Evolutionary conservation across 2,113 vertebrate genomes (phyloP).

Genomic region (Podarcis raffonei): DNA sequence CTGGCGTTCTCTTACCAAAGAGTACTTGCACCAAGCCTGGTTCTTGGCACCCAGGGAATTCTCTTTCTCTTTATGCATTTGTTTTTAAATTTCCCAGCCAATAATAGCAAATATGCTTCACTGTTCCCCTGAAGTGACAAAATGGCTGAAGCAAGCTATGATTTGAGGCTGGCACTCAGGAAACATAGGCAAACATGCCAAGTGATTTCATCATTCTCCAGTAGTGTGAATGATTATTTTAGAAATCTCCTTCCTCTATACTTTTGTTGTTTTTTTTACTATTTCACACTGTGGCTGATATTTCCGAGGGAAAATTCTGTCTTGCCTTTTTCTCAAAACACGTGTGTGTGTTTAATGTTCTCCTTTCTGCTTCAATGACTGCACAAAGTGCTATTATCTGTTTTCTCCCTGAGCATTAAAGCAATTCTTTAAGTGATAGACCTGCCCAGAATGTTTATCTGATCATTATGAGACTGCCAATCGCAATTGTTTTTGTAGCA

Average conservation of each 20-base stretch:
- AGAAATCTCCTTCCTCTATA: not conserved
- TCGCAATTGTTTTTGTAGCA: slow-evolving; percentile 44
- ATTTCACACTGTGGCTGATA: slow-evolving; percentile 12
- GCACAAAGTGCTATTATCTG: slow-evolving; percentile 39
- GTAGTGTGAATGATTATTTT: not conserved
- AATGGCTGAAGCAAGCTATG: not conserved
- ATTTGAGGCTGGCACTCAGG: not conserved
- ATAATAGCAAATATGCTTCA: not conserved
- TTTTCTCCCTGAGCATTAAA: slow-evolving; percentile 51
- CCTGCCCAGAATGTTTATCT: not conserved
- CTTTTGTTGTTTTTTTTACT: not conserved
- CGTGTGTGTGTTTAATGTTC: slow-evolving; percentile 44
- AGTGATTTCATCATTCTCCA: not conserved
- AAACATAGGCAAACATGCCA: not conserved
- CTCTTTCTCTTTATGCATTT: no score
- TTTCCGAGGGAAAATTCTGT: slow-evolving; percentile 43
- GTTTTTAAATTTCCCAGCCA: no score
- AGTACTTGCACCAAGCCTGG: no score
- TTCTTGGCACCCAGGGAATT: no score
- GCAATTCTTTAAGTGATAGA: slow-evolving; percentile 47
- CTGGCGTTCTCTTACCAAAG: no score
- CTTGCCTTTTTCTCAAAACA: not conserved
- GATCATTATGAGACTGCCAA: slow-evolving; percentile 38
- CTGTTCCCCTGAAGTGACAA: not conserved
- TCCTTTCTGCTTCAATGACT: slow-evolving; percentile 45